These are phyloP conservation scores for Brassicogethes aeneus DNA, from an alignment of 2,888 invertebrate species.

Conservation along the genomic window DNA sequence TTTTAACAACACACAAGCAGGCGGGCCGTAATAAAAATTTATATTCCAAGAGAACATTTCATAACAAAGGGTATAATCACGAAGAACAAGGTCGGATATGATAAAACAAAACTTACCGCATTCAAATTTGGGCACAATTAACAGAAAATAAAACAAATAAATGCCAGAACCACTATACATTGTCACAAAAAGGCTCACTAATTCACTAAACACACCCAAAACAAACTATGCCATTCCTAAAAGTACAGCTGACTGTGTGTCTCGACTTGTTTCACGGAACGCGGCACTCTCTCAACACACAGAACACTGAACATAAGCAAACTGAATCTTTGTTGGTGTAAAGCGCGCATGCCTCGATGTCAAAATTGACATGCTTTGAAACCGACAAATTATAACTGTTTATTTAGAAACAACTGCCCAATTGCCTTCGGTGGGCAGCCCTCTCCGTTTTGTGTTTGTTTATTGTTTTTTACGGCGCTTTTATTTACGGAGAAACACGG, in stretches of 20 bases:
- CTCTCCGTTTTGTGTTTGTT: too few relatives aligned
- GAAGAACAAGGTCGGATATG: constrained; percentile 3
- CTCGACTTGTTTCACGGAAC: not conserved
- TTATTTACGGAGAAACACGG: too few relatives aligned
- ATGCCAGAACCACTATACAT: constrained; percentile 18
- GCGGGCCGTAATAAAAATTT: too few relatives aligned
- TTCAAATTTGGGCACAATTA: constrained; percentile 59
- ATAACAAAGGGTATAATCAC: not conserved
- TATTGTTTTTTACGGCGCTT: too few relatives aligned
- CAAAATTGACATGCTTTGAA: too few relatives aligned
- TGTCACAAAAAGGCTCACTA: constrained; percentile 11
- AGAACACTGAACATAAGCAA: not conserved
- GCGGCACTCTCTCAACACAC: too few relatives aligned
- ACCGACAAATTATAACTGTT: too few relatives aligned
- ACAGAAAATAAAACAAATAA: constrained; percentile 56
- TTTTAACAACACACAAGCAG: too few relatives aligned
- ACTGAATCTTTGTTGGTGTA: not conserved
- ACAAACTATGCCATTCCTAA: constrained; percentile 14
- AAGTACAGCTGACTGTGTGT: constrained; percentile 15
- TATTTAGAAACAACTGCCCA: too few relatives aligned
- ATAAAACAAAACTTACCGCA: constrained; percentile 49
- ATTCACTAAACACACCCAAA: constrained; percentile 14
- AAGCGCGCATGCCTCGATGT: not conserved
- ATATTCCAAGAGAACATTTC: too few relatives aligned
- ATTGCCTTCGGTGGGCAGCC: too few relatives aligned